phyloP scores from a whole-genome alignment of 2,113 vertebrate genomes.

The Cebidichthys violaceus region DNA sequence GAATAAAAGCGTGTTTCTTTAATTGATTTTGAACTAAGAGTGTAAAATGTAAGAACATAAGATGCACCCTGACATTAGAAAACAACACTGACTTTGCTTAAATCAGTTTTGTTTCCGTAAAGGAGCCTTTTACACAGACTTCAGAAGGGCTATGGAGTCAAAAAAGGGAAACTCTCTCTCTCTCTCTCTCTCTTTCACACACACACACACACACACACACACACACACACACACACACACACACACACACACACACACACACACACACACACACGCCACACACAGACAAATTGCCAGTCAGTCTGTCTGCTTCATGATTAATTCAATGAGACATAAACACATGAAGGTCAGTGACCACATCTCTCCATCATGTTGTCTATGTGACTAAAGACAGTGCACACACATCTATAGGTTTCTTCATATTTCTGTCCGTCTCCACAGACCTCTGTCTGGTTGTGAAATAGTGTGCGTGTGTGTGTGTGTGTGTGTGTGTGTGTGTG shows the following conservation, averaged over 20 bases:
- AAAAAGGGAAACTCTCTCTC: not conserved
- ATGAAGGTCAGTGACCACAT: conserved; percentile 50
- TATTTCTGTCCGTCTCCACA: not conserved
- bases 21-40: not conserved
- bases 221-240: not conserved
- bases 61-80: conserved; percentile 1
- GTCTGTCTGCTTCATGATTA: conserved; percentile 57
- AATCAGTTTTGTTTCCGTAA: not conserved
- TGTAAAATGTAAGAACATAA: not conserved
- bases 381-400: conserved; percentile 46
- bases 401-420: conserved; percentile 41
- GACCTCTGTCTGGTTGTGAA: conserved; percentile 27
- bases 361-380: conserved; percentile 34
- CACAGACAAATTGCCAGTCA: conserved; percentile 1
- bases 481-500: not conserved
- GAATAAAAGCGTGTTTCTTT: not conserved
- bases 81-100: not conserved
- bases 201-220: not conserved
- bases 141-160: not conserved
- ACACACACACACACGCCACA: not conserved
- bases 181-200: not conserved
- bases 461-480: not conserved
- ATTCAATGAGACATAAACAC: conserved; percentile 62
- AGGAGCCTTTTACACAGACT: not conserved
- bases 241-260: not conserved